A percentile compares a stretch with the other conserved stretches of the same genome.
phyloP scores from a whole-genome alignment of 1,140 invertebrate genomes.

The Bombus waltoni region DNA sequence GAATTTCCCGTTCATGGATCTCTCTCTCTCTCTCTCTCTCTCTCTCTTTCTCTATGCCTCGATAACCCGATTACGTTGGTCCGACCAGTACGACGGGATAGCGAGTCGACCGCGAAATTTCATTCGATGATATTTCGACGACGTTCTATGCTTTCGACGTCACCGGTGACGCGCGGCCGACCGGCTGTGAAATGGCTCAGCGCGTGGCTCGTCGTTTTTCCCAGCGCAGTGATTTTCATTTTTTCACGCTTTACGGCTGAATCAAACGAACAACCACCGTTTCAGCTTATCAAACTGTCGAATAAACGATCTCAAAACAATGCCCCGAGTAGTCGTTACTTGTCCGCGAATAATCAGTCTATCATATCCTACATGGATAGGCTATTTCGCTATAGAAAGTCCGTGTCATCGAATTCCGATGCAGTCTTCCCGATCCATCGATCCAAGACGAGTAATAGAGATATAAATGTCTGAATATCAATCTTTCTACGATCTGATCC shows the following conservation, averaged over 20 bases:
- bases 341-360: background rate
- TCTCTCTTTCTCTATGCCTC: background rate
- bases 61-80: slow-evolving; percentile 11
- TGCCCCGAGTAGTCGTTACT: background rate
- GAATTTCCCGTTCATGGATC: background rate
- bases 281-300: background rate
- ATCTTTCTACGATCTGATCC: background rate
- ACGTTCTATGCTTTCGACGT: slow-evolving; percentile 14
- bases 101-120: slow-evolving; percentile 21
- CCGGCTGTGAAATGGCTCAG: background rate
- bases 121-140: slow-evolving; percentile 23
- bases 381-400: background rate
- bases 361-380: background rate
- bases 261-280: background rate
- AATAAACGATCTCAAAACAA: background rate
- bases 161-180: background rate
- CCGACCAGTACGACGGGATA: background rate
- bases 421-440: background rate
- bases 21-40: background rate
- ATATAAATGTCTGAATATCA: background rate
- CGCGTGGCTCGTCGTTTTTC: background rate
- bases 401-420: background rate
- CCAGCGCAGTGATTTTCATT: background rate
- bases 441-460: background rate
- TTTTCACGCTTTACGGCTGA: background rate